These are phyloP conservation scores for Lysiphlebus fabarum DNA, from an alignment of 1,140 invertebrate species.

Conservation along the genomic window DNA sequence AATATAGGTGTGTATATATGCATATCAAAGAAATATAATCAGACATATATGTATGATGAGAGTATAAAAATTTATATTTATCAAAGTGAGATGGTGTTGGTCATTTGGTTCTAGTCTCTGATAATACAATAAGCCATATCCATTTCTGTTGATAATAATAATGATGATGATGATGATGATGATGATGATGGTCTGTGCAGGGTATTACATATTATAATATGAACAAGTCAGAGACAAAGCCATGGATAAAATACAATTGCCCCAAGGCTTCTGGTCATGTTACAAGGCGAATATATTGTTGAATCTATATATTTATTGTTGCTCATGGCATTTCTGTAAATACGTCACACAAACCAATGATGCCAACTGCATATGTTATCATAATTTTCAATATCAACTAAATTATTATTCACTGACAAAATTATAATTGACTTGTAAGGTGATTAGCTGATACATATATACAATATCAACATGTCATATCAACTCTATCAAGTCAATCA, in stretches of 20 bases:
- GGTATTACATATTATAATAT: too few relatives aligned
- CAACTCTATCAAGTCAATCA: too few relatives aligned
- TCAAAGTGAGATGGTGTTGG: background rate
- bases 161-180: too few relatives aligned
- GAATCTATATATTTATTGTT: slow-evolving; percentile 22
- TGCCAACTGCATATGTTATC: background rate
- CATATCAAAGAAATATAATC: background rate
- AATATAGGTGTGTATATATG: slow-evolving; percentile 12
- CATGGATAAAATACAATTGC: slow-evolving; percentile 2
- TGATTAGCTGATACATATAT: too few relatives aligned
- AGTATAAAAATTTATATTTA: too few relatives aligned
- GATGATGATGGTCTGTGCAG: too few relatives aligned
- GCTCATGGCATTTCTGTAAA: slow-evolving; percentile 42
- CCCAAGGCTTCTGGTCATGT: slow-evolving; percentile 32
- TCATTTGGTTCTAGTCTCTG: too few relatives aligned
- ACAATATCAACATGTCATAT: too few relatives aligned
- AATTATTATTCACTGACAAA: too few relatives aligned
- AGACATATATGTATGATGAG: background rate
- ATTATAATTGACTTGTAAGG: background rate
- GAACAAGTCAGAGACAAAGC: background rate
- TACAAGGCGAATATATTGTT: too few relatives aligned
- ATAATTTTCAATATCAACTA: slow-evolving; percentile 1
- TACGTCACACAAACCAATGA: slow-evolving; percentile 24
- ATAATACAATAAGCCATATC: background rate
- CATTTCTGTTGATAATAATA: background rate